Percentiles rank a stretch among this genome's conserved stretches.
Evolutionary conservation across 2,888 invertebrate species (phyloP).

Genomic region (Stenoptilia bipunctidactyla): DNA sequence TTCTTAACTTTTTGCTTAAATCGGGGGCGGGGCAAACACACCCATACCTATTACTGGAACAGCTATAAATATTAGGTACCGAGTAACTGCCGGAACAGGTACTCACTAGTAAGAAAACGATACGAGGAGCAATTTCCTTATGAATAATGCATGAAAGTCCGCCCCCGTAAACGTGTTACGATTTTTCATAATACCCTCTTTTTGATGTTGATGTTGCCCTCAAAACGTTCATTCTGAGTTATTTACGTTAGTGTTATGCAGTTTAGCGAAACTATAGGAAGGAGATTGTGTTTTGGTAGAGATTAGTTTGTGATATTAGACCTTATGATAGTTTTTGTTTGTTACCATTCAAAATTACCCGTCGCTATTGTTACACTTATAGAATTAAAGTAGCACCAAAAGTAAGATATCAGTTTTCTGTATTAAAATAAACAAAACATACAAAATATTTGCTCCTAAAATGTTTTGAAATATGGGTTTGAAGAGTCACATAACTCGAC

Average conservation of each 20-base stretch:
- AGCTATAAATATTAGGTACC: conserved; percentile 49
- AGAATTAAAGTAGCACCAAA: no score
- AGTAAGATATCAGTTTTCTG: no score
- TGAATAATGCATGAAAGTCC: conserved; percentile 62
- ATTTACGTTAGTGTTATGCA: conserved; percentile 40
- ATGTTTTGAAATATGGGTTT: no score
- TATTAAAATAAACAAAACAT: no score
- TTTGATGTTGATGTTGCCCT: conserved; percentile 40
- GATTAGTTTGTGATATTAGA: no score
- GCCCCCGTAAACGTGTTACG: conserved; percentile 63
- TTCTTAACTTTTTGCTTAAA: background rate
- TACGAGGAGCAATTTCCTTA: conserved; percentile 49
- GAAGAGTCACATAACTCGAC: no score
- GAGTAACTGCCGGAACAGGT: conserved; percentile 27
- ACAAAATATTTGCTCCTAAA: no score
- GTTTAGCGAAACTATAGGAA: conserved; percentile 40
- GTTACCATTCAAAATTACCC: no score
- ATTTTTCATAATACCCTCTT: conserved; percentile 67
- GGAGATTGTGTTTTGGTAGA: conserved; percentile 1
- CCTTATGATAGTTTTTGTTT: no score
- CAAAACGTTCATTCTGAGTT: conserved; percentile 23
- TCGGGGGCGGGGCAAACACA: conserved; percentile 34
- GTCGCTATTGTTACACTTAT: no score
- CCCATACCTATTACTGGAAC: conserved; percentile 40
- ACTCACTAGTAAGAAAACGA: conserved; percentile 18